Conservation (phyloP, 2,888 invertebrate species). For the Mystacides longicornis region DNA sequence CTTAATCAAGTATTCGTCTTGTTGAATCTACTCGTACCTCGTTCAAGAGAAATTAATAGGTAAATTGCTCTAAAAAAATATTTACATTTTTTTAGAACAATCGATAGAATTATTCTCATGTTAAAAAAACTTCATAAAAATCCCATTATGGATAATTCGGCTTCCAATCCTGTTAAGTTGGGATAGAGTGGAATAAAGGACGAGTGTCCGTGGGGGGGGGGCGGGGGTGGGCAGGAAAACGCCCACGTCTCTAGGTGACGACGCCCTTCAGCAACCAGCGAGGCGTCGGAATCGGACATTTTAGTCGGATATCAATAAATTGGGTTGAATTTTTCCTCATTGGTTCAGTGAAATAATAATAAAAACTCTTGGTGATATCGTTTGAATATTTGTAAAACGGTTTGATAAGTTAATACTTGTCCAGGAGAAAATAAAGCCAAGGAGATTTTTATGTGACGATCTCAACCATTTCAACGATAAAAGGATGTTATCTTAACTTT, state of each 20-base stretch:
- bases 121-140: background rate
- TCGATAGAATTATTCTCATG: background rate
- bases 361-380: too few species aligned
- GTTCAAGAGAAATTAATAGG: too few species aligned
- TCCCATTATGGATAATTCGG: background rate
- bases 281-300: background rate
- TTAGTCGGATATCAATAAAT: background rate
- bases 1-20: too few species aligned
- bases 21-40: too few species aligned
- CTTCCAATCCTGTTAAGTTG: slow-evolving; percentile 3
- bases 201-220: background rate
- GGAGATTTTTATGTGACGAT: too few species aligned
- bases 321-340: background rate
- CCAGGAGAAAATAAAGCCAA: too few species aligned
- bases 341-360: too few species aligned
- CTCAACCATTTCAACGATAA: too few species aligned
- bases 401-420: too few species aligned
- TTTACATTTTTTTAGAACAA: background rate
- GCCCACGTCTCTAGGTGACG: background rate
- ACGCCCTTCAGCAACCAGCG: background rate
- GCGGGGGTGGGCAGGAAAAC: background rate
- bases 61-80: too few species aligned
- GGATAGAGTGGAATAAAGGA: background rate
- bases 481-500: too few species aligned
- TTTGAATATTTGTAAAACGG: too few species aligned